A percentile compares a stretch with the other conserved stretches of the same genome.
Conservation (phyloP, 53 echinoderm and acorn worm species). For the Echinarachnius parma region DNA sequence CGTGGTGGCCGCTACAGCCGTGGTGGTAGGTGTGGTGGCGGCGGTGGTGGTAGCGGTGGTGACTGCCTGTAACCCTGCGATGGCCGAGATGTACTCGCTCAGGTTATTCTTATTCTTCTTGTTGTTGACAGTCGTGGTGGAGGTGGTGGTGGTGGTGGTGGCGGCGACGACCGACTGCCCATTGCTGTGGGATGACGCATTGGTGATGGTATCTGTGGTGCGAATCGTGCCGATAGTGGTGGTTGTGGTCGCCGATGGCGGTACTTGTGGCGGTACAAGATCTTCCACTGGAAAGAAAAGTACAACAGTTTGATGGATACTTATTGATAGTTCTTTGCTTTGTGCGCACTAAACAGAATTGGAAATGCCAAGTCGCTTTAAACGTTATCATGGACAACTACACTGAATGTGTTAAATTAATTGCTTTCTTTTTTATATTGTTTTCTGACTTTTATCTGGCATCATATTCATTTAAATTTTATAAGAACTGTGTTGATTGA, state of each 20-base stretch:
- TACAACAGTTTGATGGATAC: neutral
- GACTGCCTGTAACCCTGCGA: constrained; percentile 1
- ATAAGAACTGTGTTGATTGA: too few relatives aligned
- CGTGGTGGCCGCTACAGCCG: constrained; percentile 13
- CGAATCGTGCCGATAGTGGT: constrained; percentile 93
- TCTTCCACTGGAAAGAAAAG: constrained; percentile 71
- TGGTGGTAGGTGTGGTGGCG: constrained; percentile 26
- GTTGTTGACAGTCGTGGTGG: constrained; percentile 48
- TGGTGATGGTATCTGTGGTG: constrained; percentile 72
- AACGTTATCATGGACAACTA: too few relatives aligned
- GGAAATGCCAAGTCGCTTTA: too few relatives aligned
- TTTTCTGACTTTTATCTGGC: too few relatives aligned
- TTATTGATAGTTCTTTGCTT: too few relatives aligned
- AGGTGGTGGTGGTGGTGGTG: constrained; percentile 53
- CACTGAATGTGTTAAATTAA: too few relatives aligned
- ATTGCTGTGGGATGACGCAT: constrained; percentile 61
- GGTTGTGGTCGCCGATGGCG: constrained; percentile 94
- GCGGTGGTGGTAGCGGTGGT: constrained; percentile 39
- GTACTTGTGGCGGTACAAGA: constrained; percentile 72
- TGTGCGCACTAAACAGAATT: too few relatives aligned
- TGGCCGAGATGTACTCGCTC: constrained; percentile 37
- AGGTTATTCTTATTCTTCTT: constrained; percentile 61
- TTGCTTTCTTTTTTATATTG: too few relatives aligned
- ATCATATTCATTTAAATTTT: too few relatives aligned
- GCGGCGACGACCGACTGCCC: constrained; percentile 50